Base-by-base conservation (phyloP, 2,888 invertebrate genomes). In the Phortica magna region DNA sequence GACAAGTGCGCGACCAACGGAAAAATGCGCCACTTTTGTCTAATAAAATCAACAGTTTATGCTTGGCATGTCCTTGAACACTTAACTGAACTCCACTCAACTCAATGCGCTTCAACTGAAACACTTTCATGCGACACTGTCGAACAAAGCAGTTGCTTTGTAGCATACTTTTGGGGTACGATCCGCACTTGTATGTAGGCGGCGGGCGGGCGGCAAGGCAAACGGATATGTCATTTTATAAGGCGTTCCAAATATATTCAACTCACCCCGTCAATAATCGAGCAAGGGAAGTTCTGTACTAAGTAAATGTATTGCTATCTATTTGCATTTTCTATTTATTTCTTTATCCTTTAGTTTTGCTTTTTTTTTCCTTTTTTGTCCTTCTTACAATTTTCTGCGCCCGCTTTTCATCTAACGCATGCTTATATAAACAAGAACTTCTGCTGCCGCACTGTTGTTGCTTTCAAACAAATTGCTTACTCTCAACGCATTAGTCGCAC, bases 31-130 rank as follows among this genome's bases (percentile, higher is more conserved):
- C 67, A 67, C 67, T 70, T 68, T 68, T 55, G 53, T 7, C 79
- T 79, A 83, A 85, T 85, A 86, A 86, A 88, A 88, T 88, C 88
- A 88, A 88, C 88, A 88, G 88, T 87, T 88, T 88, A 88, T 87
- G 85, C 78, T 82, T 48, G 7, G 84, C 83, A 83, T 84, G 85
- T 85, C 85, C 85, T 85, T 86, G 85, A 84, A 55, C 70, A 71
- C 70, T 70, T 41, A 7, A 31, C 59, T 5, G n/a, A 59, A 59
- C 19, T 59, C 65, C 31, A 61, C 48, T 64, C 39, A 39, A 31
- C 64, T 64, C 22, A 64, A 31, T 43, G 14, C 48, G 17, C 6
- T 42, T 67, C 42, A 67, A 39, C 67, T 67, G 41, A 39, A 64
- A 14, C 39, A 68, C 42, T 14, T 43, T 7, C 10, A 48, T 14